Evolutionary conservation across 2,888 invertebrate genomes (phyloP), one percentile per base, ranked within the genome.

Genomic region (Onchidella celtica): DNA sequence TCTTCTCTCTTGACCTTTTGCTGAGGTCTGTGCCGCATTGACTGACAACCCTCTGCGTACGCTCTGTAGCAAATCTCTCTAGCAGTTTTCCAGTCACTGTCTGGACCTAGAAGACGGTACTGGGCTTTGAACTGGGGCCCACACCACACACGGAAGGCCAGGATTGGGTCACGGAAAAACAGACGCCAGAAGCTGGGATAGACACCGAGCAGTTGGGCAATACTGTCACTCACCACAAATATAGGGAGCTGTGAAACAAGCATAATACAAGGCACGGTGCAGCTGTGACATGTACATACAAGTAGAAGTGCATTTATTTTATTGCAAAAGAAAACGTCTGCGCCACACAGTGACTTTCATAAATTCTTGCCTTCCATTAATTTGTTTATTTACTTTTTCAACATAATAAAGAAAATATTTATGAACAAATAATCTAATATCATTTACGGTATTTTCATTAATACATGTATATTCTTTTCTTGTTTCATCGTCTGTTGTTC

Each of bases 111-210:
- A 14, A 82, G 68, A 3, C 73, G 57, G n/a, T 73, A 40, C 59
- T 77, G 73, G 14, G 29, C 69, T 6, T 59, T 59, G n/a, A 78
- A 57, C 3, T 32, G 34, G 4, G 82, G 82, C 0, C 82, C 82
- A 36, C 66, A 82, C 38, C 38, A 73, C 32, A 55, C 65, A n/a
- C 57, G 24, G 40, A 47, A 73, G 14, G 78, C 78, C 0, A 82
- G 78, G n/a, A 32, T n/a, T 2, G 82, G 82, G n/a, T 65, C 61
- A 24, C 57, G 47, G 11, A 57, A 61, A 59, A 82, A 66, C 9
- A 82, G 72, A 40, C 65, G 61, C 66, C 77, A 78, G 55, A 76
- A 82, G 1, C 55, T 36, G 1, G 82, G 82, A n/a, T 63, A 65
- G 9, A 57, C 65, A 3, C 82, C 82, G 3, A 82, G 36, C 27